Conservation (phyloP, 2,797 vertebrate species). For the Novumbra hubbsi region DNA sequence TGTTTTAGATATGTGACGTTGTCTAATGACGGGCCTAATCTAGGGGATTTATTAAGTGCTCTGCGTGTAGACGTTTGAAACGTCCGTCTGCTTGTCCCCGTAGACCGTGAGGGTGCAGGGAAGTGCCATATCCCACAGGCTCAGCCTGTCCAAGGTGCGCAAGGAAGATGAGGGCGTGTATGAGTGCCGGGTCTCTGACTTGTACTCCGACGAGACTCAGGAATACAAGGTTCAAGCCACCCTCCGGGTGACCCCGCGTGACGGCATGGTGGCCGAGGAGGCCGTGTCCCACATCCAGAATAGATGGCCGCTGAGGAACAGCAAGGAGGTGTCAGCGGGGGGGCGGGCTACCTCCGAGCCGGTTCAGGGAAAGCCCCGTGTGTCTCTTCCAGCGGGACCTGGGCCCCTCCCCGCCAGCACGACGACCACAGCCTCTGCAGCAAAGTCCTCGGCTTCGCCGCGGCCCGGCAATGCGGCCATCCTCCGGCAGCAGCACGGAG, state of each 20-base stretch:
- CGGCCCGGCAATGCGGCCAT: constrained; percentile 74
- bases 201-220: constrained; percentile 86
- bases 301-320: constrained; percentile 77
- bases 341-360: constrained; percentile 67
- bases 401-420: constrained; percentile 57
- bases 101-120: constrained; percentile 93
- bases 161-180: constrained; percentile 88
- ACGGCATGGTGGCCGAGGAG: constrained; percentile 88
- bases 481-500: constrained; percentile 80
- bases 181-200: constrained; percentile 90
- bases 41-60: background rate
- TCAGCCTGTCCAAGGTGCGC: constrained; percentile 86
- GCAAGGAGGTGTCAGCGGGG: constrained; percentile 53
- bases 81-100: constrained; percentile 20
- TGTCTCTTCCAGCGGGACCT: constrained; percentile 49
- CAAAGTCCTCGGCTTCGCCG: constrained; percentile 77
- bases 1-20: background rate
- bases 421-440: constrained; percentile 53
- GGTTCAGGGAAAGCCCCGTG: constrained; percentile 54
- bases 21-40: background rate
- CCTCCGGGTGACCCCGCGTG: constrained; percentile 78
- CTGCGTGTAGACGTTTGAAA: background rate
- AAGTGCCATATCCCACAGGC: constrained; percentile 90
- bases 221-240: constrained; percentile 85
- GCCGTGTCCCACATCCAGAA: constrained; percentile 92